These are phyloP conservation scores for Pseudomyrmex dendroicus DNA, from an alignment of 1,140 invertebrate genomes.

Conservation along the genomic window DNA sequence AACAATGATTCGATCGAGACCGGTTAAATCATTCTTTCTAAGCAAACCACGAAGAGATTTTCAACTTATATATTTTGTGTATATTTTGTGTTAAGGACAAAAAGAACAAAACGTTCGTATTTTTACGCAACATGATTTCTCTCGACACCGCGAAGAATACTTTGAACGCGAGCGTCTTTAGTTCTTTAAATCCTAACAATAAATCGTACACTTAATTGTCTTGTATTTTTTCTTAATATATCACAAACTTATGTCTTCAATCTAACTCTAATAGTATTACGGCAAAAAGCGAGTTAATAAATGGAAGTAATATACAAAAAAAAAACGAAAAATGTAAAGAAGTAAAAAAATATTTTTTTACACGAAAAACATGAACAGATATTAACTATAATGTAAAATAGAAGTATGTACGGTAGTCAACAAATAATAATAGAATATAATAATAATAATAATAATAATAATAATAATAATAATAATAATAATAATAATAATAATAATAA, in stretches of 20 bases:
- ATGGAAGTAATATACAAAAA: slow-evolving; percentile 14
- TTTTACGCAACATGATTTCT: slow-evolving; percentile 15
- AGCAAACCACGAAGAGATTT: slow-evolving; percentile 35
- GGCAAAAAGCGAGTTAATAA: slow-evolving; percentile 13
- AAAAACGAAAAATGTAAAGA: slow-evolving; percentile 16
- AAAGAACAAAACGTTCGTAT: not conserved
- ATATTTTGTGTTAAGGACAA: slow-evolving; percentile 1
- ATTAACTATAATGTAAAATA: slow-evolving; percentile 41
- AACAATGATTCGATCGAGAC: slow-evolving; percentile 28
- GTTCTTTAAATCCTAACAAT: slow-evolving; percentile 31
- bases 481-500: not conserved
- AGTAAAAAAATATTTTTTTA: slow-evolving; percentile 29
- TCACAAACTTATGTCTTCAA: slow-evolving; percentile 39
- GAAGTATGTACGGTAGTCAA: slow-evolving; percentile 52
- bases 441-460: too few species aligned
- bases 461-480: too few species aligned
- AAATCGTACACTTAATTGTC: slow-evolving; percentile 25
- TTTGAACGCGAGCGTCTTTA: slow-evolving; percentile 21
- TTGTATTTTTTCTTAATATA: slow-evolving; percentile 49
- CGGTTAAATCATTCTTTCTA: slow-evolving; percentile 21
- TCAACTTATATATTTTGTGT: too few species aligned
- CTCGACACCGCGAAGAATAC: slow-evolving; percentile 28
- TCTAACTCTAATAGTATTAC: slow-evolving; percentile 30
- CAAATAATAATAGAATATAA: slow-evolving; percentile 26
- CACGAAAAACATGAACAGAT: slow-evolving; percentile 18